Percentiles rank a stretch among this genome's conserved stretches.
Conservation (phyloP, 2,888 invertebrate species). For the Leptarthrus brevirostris region DNA sequence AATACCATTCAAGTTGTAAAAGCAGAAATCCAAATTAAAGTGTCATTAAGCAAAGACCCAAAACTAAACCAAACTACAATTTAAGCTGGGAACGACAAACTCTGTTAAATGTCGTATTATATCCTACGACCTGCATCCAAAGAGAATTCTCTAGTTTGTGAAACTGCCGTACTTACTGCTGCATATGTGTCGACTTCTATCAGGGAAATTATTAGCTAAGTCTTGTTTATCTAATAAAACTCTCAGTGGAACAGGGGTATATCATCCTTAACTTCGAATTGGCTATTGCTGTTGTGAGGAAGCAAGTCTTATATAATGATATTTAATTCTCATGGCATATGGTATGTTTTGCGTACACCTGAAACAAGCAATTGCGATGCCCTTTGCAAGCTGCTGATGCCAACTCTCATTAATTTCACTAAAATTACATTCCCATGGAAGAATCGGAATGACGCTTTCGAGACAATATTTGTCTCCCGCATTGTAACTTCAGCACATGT, state of each 20-base stretch:
- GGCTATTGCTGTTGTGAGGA: background rate
- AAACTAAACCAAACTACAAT: too few relatives aligned
- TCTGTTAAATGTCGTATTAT: too few relatives aligned
- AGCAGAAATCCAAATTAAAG: too few relatives aligned
- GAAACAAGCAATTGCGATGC: too few relatives aligned
- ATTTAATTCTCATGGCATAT: background rate
- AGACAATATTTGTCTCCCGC: background rate
- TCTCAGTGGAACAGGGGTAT: conserved; percentile 7
- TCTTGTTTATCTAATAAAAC: conserved; percentile 22
- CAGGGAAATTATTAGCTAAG: background rate
- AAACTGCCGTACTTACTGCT: too few relatives aligned
- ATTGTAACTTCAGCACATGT: background rate
- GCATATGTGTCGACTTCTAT: too few relatives aligned
- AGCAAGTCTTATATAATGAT: background rate
- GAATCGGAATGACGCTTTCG: background rate
- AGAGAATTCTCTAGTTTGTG: too few relatives aligned
- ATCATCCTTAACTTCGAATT: conserved; percentile 25
- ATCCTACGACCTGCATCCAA: too few relatives aligned
- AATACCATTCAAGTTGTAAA: too few relatives aligned
- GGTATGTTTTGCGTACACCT: background rate
- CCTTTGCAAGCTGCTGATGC: too few relatives aligned
- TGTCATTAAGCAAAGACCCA: too few relatives aligned
- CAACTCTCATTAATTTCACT: conserved; percentile 9
- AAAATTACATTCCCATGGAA: background rate
- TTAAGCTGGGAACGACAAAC: too few relatives aligned